Percentiles rank a stretch among this genome's conserved stretches.
Conservation (phyloP, 2,888 invertebrate species). For the Ophion ventricosus region DNA sequence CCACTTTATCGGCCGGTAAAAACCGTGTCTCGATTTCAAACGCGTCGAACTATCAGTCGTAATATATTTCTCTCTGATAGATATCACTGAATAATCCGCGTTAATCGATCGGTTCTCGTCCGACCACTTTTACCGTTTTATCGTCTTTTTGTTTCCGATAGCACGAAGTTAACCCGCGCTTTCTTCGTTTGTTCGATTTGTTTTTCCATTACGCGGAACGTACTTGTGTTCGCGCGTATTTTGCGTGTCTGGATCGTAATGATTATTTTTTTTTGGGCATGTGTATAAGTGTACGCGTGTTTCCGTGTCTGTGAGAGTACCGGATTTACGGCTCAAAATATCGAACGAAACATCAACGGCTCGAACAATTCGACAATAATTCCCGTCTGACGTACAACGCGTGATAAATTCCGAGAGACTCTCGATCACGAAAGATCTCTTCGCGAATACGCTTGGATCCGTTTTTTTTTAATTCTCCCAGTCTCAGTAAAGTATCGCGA, state of each 20-base stretch:
- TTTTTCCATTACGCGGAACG: slow-evolving; percentile 61
- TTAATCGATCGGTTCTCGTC: neutral
- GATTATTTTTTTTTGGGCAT: neutral
- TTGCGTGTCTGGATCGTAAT: slow-evolving; percentile 12
- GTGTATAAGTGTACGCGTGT: slow-evolving; percentile 25
- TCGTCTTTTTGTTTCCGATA: slow-evolving; percentile 24
- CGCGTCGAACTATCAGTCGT: slow-evolving; percentile 38
- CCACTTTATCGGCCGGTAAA: slow-evolving; percentile 6
- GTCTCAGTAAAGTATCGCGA: slow-evolving; percentile 8
- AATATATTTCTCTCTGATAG: slow-evolving; percentile 10
- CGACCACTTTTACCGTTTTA: slow-evolving; percentile 22
- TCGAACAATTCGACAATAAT: slow-evolving; percentile 27
- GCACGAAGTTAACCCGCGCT: slow-evolving; percentile 21
- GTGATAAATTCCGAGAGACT: slow-evolving; percentile 20
- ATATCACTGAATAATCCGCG: slow-evolving; percentile 34
- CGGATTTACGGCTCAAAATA: slow-evolving; percentile 7
- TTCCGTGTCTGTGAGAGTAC: slow-evolving; percentile 20
- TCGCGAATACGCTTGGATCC: neutral
- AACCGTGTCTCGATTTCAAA: slow-evolving; percentile 18
- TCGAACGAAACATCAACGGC: slow-evolving; percentile 1
- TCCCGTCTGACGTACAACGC: neutral
- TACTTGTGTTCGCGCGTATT: slow-evolving; percentile 13
- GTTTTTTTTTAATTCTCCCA: neutral
- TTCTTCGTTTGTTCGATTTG: slow-evolving; percentile 7
- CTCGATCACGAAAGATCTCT: slow-evolving; percentile 6